Evolutionary conservation across 2,113 vertebrate species (phyloP), one percentile per base, ranked within the genome.

Genomic region (Solea solea): DNA sequence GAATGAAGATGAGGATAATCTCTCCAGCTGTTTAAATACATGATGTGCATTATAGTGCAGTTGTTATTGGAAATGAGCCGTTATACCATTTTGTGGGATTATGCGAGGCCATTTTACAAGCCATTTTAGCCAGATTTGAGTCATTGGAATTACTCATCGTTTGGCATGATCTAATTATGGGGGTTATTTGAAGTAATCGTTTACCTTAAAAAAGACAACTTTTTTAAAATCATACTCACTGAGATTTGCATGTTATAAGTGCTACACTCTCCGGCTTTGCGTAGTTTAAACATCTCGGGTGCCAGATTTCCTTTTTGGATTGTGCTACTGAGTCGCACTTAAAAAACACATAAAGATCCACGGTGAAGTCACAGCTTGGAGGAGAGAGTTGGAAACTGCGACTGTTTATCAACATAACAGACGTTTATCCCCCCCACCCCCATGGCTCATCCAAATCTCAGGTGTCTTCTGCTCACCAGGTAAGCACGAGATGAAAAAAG

Each of bases 301-400:
- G 83, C 83, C 86, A 86, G 76, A 78, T 77, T 82, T 87, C 59
- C 71, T 64, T 62, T 77, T 75, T 65, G 78, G 74, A 85, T 56
- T 61, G 28, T 48, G 77, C 72, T 69, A 60, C 67, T 66, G 49
- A 87, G 75, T 86, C 84, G 78, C 70, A 84, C 83, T 81, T 60
- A 77, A 15, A 12, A 57, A 72, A 84, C 86, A 85, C 80, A 85
- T 60, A 81, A 84, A 86, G 71, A 57, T 83, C 61, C 5, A 52
- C 3, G 13, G 62, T 90, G 87, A 92, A 75, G 85, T 89, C 88
- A 91, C 71, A 54, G 15, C 63, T 83, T 91, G 85, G 88, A 90
- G 70, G 51, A 54, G 52, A 74, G 71, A 69, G 61, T 13, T 86
- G 83, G 84, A 90, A 83, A 87, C 64, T 75, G 61, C 4, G 62